Evolutionary conservation across 1,140 invertebrate species (phyloP), one percentile per base, ranked within the genome.

Genomic region (Macrotrachela quadricornifera): DNA sequence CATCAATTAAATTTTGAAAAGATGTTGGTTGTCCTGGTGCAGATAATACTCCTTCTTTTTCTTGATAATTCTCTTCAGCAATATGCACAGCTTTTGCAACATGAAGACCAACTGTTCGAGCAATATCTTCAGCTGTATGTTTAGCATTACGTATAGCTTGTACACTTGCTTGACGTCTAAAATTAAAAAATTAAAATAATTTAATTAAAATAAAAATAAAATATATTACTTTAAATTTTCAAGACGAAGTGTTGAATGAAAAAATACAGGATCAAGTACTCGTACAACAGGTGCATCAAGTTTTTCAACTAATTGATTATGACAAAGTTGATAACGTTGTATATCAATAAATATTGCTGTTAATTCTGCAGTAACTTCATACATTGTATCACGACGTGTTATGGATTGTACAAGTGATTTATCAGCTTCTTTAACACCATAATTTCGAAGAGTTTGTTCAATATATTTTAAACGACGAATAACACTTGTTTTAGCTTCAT

Each of bases 401-500:
- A 12, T 39, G 8, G 21, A 38, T 12, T 41, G 30, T 3, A 16
- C 39, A 44, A 11, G 1, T 6, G 10, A 44, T 36, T 11, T 13
- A 16, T 11, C 18, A 9, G 49, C 18, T 56, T 63, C 64, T 60
- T 63, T 62, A 15, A 67, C 46, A 49, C 56, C 52, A 41, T 63
- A 59, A 54, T 68, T 66, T 48, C 63, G 56, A 9, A 67, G 54
- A 11, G 62, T 62, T 50, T 66, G 64, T 11, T 64, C 38, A 11
- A 68, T 58, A 56, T 68, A 68, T 46, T 67, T 65, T 4, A 64
- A 21, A 30, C 66, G 53, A 50, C 66, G 57, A 10, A 58, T 57
- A 1, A 67, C 61, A 56, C 66, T 68, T 51, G 61, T 63, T 52
- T 66, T 68, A 2, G 61, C 65, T 48, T 68, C 66, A 36, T 66